Evolutionary conservation across 2,888 invertebrate species (phyloP), one percentile per base, ranked within the genome.

Genomic region (Sinopyrophorus schimmeli): DNA sequence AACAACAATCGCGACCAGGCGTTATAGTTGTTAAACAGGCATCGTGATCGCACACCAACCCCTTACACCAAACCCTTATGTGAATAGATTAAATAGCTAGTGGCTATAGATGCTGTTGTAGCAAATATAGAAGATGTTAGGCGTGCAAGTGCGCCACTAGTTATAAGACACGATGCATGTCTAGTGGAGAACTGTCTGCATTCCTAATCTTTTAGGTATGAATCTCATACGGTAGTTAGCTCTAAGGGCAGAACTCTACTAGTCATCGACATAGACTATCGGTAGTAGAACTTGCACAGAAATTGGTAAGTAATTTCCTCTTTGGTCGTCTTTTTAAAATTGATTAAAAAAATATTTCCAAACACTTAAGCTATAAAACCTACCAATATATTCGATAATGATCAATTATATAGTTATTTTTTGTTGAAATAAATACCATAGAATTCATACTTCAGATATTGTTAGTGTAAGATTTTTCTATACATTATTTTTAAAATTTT

Each of bases 11-110:
- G 65, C 84, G 92, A 66, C 92, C 92, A 12, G 92, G 92, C 55
- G 93, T 93, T 53, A 93, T 93, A 64, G 92, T 93, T 50, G 91
- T 89, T 48, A 91, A 92, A 74, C 90, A 90, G 71, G 74, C 78
- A 69, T 86, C 86, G 80, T 86, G 85, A 86, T 78, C 84, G 74
- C 76, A 76, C 70, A 76, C 69, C 53, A 69, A 77, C 64, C 68
- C n/a, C 63, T 58, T 69, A 67, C 56, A 69, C 68, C 60, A 64
- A 68, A 51, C 57, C 57, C 49, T 53, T 44, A 41, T 43, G 47
- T 48, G 49, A 58, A 53, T 56, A 57, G 44, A 28, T 20, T 15
- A 23, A 26, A 18, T 32, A 31, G 38, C 15, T 31, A 40, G 32
- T 20, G 43, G 43, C 26, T 14, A 15, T 40, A 34, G 28, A 21